These are phyloP conservation scores for Rhinopomastus cyanomelas DNA, from an alignment of 2,113 vertebrate genomes.

Conservation along the genomic window DNA sequence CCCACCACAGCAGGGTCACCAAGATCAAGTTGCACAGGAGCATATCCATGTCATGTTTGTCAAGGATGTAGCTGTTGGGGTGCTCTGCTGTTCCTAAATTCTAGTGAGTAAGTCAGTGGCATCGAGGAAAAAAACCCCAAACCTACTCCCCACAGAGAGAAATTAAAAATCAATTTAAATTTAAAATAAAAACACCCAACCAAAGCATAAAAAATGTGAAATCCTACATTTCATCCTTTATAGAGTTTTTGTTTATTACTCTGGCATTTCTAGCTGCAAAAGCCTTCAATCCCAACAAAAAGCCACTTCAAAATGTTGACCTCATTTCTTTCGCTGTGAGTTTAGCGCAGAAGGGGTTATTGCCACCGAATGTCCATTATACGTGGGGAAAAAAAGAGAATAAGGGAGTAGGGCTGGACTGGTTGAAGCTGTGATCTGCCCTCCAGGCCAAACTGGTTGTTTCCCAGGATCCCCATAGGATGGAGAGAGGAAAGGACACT, in stretches of 20 bases:
- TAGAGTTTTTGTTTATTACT: background rate
- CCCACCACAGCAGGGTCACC: no score
- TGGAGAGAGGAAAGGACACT: background rate
- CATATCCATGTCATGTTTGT: background rate
- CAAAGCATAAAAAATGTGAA: background rate
- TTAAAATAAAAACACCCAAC: background rate
- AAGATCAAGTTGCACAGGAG: no score
- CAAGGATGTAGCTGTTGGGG: background rate
- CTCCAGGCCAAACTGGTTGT: background rate
- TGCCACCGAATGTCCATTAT: background rate
- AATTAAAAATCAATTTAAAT: background rate
- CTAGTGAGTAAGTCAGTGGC: background rate
- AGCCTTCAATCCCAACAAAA: background rate
- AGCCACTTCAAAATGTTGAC: background rate
- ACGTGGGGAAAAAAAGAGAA: background rate
- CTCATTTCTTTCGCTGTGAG: background rate
- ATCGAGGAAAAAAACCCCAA: background rate
- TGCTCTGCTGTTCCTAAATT: background rate
- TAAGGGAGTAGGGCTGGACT: background rate
- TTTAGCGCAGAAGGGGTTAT: background rate
- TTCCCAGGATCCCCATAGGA: conserved; percentile 38
- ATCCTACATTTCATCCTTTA: background rate
- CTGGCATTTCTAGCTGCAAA: background rate
- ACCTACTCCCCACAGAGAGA: background rate
- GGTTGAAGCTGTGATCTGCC: background rate